Base-by-base conservation (phyloP, 1,140 invertebrate species). In the Charaxes varanes region DNA sequence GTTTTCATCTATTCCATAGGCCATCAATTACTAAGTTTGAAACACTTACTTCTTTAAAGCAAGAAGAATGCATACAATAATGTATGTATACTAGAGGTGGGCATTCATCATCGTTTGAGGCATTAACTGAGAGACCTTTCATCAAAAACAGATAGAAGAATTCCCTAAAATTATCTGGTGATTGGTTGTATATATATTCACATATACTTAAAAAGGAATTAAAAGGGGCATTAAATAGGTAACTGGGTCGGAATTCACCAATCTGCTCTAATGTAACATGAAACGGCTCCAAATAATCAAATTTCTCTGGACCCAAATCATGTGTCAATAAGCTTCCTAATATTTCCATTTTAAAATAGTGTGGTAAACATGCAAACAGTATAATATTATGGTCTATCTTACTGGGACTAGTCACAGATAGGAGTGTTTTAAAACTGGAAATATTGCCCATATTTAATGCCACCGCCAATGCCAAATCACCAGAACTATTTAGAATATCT, bases 71-170 rank as follows among this genome's bases (percentile, higher is more conserved):
- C 40, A 67, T 52, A 37, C 64, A 62, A 32, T 70, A 76, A 43
- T 85, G 79, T 44, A 78, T 58, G 22, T 78, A 84, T 6, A 85
- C 80, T n/a, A 85, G 52, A 10, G 84, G 82, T 23, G 84, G 80
- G 58, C 82, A 85, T 50, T 85, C 82, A 49, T 63, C 56, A 27
- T 46, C 41, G 53, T 69, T 49, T 7, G 58, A 30, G 17, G 82
- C 65, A 74, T 85, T 61, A 7, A 81, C 76, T 15, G 47, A 23
- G 3, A 79, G 61, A 6, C 82, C 82, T 49, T 66, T 67, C 45
- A 70, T 69, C 0, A 85, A 44, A 27, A 85, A 70, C 18, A 85
- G 64, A 47, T 73, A 67, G 38, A 85, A 69, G 19, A 74, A 68
- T 22, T 84, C 69, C 21, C 26, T 55, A 43, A 82, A 85, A 15